Evolutionary conservation across 2,888 invertebrate species (phyloP).

Genomic region (Leuctra nigra): DNA sequence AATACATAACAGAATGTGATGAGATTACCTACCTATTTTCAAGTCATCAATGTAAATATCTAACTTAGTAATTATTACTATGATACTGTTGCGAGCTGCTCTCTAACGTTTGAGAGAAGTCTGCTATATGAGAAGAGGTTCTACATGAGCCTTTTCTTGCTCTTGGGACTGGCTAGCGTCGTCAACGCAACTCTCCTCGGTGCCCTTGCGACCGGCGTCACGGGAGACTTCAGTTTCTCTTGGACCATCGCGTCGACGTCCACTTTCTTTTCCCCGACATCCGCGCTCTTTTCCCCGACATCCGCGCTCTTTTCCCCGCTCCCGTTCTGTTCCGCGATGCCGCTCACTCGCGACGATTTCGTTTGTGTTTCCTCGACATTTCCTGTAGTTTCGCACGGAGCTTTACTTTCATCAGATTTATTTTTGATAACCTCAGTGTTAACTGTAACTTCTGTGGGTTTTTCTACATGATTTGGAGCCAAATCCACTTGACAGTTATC

Average conservation of each 20-base stretch:
- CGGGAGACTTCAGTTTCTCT: background rate
- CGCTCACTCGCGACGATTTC: background rate
- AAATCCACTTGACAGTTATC: no score
- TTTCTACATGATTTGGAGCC: background rate
- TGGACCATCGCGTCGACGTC: slow-evolving; percentile 11
- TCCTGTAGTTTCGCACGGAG: background rate
- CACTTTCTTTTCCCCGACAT: background rate
- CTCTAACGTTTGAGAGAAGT: no score
- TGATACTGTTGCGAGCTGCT: no score
- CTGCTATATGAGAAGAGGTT: no score
- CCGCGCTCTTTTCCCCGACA: background rate
- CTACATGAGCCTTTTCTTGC: slow-evolving; percentile 48
- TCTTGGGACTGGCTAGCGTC: slow-evolving; percentile 72
- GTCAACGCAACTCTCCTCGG: slow-evolving; percentile 65
- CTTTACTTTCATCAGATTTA: background rate
- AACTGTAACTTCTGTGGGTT: background rate
- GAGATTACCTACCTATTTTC: no score
- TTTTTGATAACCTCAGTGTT: background rate
- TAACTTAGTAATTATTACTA: no score
- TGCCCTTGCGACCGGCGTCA: slow-evolving; percentile 41
- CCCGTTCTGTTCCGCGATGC: background rate
- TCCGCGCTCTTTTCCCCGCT: background rate
- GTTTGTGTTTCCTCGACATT: background rate
- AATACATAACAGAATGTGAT: no score
- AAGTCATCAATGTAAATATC: no score